Conservation (phyloP, 2,797 vertebrate genomes). For the Setipinna tenuifilis region DNA sequence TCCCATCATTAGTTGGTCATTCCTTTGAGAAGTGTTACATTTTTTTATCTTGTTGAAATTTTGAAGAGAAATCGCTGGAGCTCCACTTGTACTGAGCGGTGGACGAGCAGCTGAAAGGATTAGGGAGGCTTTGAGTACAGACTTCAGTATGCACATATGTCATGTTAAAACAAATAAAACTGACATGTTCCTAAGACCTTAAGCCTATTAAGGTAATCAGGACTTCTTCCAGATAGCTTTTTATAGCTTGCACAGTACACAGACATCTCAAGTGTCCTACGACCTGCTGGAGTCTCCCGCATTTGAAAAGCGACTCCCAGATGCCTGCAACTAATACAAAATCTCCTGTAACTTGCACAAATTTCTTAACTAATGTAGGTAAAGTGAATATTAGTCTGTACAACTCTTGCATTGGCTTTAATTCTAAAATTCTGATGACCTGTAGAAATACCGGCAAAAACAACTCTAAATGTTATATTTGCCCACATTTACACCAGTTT, state of each 20-base stretch:
- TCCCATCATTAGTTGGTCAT: background rate
- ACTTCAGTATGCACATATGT: slow-evolving; percentile 84
- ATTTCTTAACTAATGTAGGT: too few species aligned
- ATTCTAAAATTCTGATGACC: background rate
- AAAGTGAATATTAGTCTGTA: slow-evolving; percentile 10
- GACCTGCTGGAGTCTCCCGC: too few species aligned
- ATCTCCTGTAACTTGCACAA: too few species aligned
- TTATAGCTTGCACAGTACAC: slow-evolving; percentile 66
- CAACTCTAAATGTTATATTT: background rate
- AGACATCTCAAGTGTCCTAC: too few species aligned
- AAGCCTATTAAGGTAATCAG: slow-evolving; percentile 92
- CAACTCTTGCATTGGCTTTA: background rate
- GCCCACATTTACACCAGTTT: background rate
- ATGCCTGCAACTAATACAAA: too few species aligned
- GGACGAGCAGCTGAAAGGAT: slow-evolving; percentile 79
- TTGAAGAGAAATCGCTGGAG: slow-evolving; percentile 21
- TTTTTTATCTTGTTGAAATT: background rate
- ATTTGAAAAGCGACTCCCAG: too few species aligned
- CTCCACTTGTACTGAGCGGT: slow-evolving; percentile 55
- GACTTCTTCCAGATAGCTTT: slow-evolving; percentile 69
- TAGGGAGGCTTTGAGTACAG: slow-evolving; percentile 78
- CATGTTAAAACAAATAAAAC: slow-evolving; percentile 75
- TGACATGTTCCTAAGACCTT: slow-evolving; percentile 79
- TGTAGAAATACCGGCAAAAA: too few species aligned
- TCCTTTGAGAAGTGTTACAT: background rate